Base-by-base conservation (phyloP, 2,888 invertebrate species). In the Syritta pipiens region DNA sequence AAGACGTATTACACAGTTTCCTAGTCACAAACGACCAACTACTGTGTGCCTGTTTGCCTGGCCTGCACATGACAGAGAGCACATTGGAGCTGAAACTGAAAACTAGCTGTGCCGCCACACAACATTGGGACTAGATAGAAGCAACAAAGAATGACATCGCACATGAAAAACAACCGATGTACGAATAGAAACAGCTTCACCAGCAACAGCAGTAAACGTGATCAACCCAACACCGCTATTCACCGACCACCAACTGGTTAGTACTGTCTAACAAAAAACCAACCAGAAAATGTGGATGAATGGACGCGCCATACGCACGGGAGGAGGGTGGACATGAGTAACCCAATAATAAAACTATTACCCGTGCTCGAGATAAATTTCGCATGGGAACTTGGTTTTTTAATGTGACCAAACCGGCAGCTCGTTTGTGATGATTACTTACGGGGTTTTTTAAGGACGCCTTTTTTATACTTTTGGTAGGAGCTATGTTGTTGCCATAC, bases 241-340 rank as follows among this genome's bases (percentile, higher is more conserved):
- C 53, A 17, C 28, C 6, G 76, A 76, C 69, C 76, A 76, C 76
- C 69, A 76, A 63, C 69, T 76, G 76, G 63, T 59, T 63, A n/a
- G 40, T 69, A 69, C 44, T 62, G 69, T 75, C 62, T 68, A 55
- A 53, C 53, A 55, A 62, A 30, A 55, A 68, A 42, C 53, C 32
- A 62, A 17, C 44, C 19, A 60, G 22, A 44, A 32, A 35, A 7
- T 22, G 22, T 26, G 35, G n/a, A 19, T 17, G 32, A 42, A 32
- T 17, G 24, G 48, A n/a, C 17, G 48, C 32, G 35, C 14, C 2
- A 46, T 12, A 28, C 20, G 48, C 9, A 53, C 26, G 42, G 37
- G 37, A 17, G 7, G 17, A 17, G 17, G 9, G 32, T 32, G 12
- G 19, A 44, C 22, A 42, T 10, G 30, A 24, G 62, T 37, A 68